Evolutionary conservation across 2,888 invertebrate species (phyloP).

Genomic region (Leptopterna dolabrata): DNA sequence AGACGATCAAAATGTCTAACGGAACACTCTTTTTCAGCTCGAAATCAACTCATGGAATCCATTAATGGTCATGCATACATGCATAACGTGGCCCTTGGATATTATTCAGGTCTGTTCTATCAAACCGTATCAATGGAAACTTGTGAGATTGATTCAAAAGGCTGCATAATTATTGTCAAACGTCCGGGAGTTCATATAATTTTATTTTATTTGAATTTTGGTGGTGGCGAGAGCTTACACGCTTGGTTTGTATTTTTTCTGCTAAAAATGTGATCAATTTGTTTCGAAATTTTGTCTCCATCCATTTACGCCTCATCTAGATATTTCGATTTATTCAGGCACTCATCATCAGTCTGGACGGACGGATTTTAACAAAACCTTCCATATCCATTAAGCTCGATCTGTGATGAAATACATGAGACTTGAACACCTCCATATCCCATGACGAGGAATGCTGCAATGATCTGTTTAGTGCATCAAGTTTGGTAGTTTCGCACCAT

Average conservation of each 20-base stretch:
- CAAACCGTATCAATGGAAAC: neutral
- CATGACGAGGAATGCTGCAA: neutral
- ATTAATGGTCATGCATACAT: conserved; percentile 50
- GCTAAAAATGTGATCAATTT: neutral
- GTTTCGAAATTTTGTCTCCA: neutral
- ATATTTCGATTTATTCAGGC: neutral
- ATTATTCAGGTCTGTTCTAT: conserved; percentile 44
- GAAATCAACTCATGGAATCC: conserved; percentile 38
- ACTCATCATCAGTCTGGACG: neutral
- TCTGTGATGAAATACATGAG: neutral
- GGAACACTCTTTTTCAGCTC: conserved; percentile 38
- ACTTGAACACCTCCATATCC: neutral
- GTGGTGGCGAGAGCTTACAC: conserved; percentile 47
- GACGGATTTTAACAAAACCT: neutral
- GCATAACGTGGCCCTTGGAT: conserved; percentile 52
- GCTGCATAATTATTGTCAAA: conserved; percentile 23
- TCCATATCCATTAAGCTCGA: neutral
- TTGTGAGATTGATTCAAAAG: conserved; percentile 25
- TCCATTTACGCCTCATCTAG: conserved; percentile 10
- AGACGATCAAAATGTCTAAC: neutral
- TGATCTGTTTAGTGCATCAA: neutral
- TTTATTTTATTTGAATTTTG: conserved; percentile 16
- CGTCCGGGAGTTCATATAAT: conserved; percentile 37
- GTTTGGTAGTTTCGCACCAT: neutral
- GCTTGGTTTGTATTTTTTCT: conserved; percentile 37